Evolutionary conservation across 2,888 invertebrate genomes (phyloP).

Genomic region (Tetranychus truncatus): DNA sequence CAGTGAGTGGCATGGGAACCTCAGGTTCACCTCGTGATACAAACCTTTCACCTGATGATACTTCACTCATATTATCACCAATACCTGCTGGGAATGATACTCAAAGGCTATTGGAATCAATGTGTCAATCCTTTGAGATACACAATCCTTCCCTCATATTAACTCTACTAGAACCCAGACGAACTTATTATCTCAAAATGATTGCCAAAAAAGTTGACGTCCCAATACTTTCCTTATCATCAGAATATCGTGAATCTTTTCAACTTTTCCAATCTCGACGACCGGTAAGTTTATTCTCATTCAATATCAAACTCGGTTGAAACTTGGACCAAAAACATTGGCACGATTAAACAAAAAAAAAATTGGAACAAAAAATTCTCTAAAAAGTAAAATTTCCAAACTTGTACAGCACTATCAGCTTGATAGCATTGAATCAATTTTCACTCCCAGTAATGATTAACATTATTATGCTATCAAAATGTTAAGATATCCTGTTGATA

Average conservation of each 20-base stretch:
- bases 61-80: constrained; percentile 16
- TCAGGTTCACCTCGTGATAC: background rate
- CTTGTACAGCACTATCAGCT: no score
- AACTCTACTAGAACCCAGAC: constrained; percentile 14
- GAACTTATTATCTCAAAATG: constrained; percentile 16
- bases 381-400: no score
- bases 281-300: background rate
- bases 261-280: background rate
- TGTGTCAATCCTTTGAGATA: constrained; percentile 18
- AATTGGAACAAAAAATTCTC: no score
- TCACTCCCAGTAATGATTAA: no score
- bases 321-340: no score
- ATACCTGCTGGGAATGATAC: constrained; percentile 21
- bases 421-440: no score
- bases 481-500: no score
- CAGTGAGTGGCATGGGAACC: no score
- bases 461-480: no score
- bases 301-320: background rate
- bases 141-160: constrained; percentile 19
- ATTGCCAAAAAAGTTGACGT: constrained; percentile 14
- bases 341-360: no score
- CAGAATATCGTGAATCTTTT: constrained; percentile 16
- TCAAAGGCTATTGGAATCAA: constrained; percentile 15
- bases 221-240: constrained; percentile 19
- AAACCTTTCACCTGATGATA: constrained; percentile 3